phyloP scores from a whole-genome alignment of 2,888 invertebrate genomes.

The Galerucella pusilla region DNA sequence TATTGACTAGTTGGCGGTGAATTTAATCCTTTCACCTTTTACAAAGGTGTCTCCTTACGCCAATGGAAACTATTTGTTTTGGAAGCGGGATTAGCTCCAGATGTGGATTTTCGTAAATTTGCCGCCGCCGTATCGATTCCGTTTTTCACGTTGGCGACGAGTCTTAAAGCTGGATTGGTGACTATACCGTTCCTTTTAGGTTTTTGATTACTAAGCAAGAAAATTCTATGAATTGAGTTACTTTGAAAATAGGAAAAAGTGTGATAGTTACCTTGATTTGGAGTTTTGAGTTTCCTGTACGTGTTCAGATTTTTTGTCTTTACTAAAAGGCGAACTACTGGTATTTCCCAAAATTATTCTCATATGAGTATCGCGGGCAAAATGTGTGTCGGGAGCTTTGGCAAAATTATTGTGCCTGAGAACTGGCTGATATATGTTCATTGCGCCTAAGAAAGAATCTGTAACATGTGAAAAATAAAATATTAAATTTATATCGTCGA shows the following conservation, averaged over 20 bases:
- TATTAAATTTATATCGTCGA: not conserved
- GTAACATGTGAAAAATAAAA: not conserved
- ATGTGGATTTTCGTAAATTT: conserved; percentile 72
- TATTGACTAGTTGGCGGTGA: conserved; percentile 56
- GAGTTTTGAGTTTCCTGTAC: conserved; percentile 51
- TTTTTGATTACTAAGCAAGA: conserved; percentile 64
- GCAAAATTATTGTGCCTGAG: conserved; percentile 63
- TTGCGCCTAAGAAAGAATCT: conserved; percentile 54
- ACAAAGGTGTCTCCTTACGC: conserved; percentile 85
- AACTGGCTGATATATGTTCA: conserved; percentile 65
- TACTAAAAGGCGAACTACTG: conserved; percentile 53
- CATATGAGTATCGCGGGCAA: conserved; percentile 92
- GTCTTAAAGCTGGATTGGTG: conserved; percentile 86
- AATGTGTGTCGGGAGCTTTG: conserved; percentile 79
- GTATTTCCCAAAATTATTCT: conserved; percentile 77
- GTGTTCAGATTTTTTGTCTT: conserved; percentile 57
- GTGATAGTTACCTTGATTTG: conserved; percentile 54
- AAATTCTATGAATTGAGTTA: not conserved
- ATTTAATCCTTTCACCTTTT: conserved; percentile 45
- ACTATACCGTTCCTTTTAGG: conserved; percentile 87
- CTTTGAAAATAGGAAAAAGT: not conserved
- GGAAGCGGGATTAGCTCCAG: conserved; percentile 71
- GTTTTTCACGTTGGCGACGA: conserved; percentile 81
- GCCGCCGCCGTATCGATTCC: conserved; percentile 76
- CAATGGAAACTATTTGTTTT: conserved; percentile 84